Conservation (phyloP, 2,797 vertebrate genomes). For the Podargus strigoides region DNA sequence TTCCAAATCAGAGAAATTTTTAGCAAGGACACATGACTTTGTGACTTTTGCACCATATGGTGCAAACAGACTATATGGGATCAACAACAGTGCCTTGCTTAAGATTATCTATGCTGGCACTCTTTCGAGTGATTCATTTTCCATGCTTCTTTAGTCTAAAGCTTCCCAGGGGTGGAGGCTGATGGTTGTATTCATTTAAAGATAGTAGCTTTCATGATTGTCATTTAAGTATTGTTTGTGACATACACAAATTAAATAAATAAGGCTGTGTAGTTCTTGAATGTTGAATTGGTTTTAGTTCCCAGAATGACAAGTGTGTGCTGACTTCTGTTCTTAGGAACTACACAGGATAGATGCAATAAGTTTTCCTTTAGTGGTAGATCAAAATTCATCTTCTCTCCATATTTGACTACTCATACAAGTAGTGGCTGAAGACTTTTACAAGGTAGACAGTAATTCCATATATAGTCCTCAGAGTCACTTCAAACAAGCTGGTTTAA, state of each 20-base stretch:
- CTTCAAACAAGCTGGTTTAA: neutral
- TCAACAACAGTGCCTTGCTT: neutral
- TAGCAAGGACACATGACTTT: neutral
- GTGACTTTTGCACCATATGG: too few relatives aligned
- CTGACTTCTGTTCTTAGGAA: neutral
- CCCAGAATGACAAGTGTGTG: neutral
- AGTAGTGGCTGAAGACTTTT: neutral
- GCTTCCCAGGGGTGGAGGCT: neutral
- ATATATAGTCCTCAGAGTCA: neutral
- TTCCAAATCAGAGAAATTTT: neutral
- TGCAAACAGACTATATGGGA: neutral
- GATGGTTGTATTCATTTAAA: neutral
- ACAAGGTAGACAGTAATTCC: neutral
- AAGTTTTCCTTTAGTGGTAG: neutral
- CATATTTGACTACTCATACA: neutral
- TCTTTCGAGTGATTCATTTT: conserved; percentile 9
- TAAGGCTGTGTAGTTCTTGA: neutral
- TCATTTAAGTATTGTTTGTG: conserved; percentile 18
- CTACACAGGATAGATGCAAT: neutral
- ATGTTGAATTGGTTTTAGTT: neutral
- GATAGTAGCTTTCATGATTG: neutral
- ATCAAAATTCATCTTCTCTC: neutral
- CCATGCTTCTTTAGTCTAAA: neutral
- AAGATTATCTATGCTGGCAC: neutral
- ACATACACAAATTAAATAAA: neutral